Conservation (phyloP, 2,888 invertebrate genomes). For the Phortica magna region DNA sequence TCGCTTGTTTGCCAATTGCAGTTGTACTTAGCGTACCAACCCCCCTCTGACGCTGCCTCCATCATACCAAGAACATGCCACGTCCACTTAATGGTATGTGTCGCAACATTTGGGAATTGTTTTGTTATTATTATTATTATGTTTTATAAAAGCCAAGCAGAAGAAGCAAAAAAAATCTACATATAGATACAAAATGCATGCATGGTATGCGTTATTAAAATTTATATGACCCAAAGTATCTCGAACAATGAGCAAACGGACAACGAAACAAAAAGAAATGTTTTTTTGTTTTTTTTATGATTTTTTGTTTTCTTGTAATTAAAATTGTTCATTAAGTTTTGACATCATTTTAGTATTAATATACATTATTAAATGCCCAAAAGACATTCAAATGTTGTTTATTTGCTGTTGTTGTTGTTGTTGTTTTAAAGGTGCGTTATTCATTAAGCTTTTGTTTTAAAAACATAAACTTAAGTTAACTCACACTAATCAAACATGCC, state of each 20-base stretch:
- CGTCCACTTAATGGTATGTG: conserved; percentile 46
- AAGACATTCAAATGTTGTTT: not conserved
- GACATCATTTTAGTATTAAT: not conserved
- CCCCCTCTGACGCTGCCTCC: not conserved
- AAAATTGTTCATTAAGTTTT: not conserved
- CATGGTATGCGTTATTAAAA: conserved; percentile 67
- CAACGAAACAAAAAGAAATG: not conserved
- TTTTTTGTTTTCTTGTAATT: not conserved
- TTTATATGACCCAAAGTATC: conserved; percentile 66
- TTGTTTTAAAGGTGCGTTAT: too few species aligned
- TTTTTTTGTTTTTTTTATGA: not conserved
- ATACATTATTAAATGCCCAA: not conserved
- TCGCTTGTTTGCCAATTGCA: conserved; percentile 56
- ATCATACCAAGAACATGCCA: not conserved
- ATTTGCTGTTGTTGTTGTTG: not conserved
- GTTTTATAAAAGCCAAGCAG: conserved; percentile 34
- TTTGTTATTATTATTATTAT: conserved; percentile 48
- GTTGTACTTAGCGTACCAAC: conserved; percentile 47
- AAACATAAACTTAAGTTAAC: too few species aligned
- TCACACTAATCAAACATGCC: too few species aligned
- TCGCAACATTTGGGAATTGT: conserved; percentile 67
- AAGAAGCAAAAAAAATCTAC: not conserved
- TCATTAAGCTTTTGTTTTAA: too few species aligned
- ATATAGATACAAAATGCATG: conserved; percentile 45
- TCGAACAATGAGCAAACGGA: conserved; percentile 42